A percentile compares a stretch with the other conserved stretches of the same genome.
Conservation (phyloP, 2,797 vertebrate species). For the Sebastes vulpes region DNA sequence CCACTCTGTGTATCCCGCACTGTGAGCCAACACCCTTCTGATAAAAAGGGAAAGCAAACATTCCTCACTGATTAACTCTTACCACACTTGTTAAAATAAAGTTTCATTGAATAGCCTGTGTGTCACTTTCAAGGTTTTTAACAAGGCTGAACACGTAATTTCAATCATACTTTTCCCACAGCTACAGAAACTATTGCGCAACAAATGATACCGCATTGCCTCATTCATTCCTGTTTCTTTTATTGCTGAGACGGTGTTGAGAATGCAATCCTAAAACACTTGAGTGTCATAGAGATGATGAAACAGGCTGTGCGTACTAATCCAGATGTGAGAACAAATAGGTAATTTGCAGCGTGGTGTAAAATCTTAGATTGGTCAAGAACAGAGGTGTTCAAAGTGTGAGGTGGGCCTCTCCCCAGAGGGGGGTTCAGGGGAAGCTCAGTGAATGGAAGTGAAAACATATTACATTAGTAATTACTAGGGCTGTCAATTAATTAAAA, state of each 20-base stretch:
- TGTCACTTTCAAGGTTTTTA: neutral
- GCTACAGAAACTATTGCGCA: slow-evolving; percentile 6
- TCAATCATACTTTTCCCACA: neutral
- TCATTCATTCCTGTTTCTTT: slow-evolving; percentile 3
- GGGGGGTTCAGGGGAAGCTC: neutral
- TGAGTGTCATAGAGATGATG: neutral
- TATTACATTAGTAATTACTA: neutral
- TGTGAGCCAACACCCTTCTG: slow-evolving; percentile 43
- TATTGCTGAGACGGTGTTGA: neutral
- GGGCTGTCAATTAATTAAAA: too few relatives aligned
- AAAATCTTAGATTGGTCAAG: neutral
- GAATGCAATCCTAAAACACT: neutral
- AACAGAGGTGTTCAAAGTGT: neutral
- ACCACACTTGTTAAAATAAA: neutral
- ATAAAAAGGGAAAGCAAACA: slow-evolving; percentile 58
- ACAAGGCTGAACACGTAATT: slow-evolving; percentile 19
- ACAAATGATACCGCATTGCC: neutral
- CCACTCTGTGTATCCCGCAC: neutral
- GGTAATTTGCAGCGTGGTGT: neutral
- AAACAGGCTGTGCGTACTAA: neutral
- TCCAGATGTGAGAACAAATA: neutral
- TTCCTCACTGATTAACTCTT: slow-evolving; percentile 49
- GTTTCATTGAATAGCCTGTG: neutral
- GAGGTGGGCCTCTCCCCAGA: neutral
- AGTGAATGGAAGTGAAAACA: neutral